Evolutionary conservation across 2,797 vertebrate species (phyloP), one percentile per base, ranked within the genome.

Genomic region (Neopelma chrysocephalum): DNA sequence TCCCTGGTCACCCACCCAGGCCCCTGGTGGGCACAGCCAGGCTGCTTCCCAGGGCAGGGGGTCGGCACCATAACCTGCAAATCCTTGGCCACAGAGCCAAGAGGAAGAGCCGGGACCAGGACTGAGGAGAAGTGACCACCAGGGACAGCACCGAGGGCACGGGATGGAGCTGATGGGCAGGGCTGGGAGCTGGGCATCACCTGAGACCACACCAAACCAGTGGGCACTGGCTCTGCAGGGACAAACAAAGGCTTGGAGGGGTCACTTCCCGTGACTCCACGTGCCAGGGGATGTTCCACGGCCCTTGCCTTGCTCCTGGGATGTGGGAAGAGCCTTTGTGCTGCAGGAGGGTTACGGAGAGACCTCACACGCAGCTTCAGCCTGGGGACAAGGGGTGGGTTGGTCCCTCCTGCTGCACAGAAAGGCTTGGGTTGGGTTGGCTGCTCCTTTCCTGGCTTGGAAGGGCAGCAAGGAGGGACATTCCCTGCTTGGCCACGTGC

Each of bases 31-130:
- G 38, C 68, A 73, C 40, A 61, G 29, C 20, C 23, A 61, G 60
- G 18, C 15, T 22, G 22, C 26, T 61, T 29, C 15, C 6, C 1
- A 0, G 21, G 16, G 12, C 15, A 27, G 25, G 32, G 72, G 20
- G 10, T 31, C n/a, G 23, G 12, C 11, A 2, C 32, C 56, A 25
- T 2, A 15, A 69, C 47, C 34, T 13, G 11, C 47, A 65, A 54
- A 69, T n/a, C 57, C 48, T 61, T 1, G 2, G 43, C 54, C 57
- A 15, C 42, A 32, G 32, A 77, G 56, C 29, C 76, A 27, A 56
- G 68, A 43, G 51, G 42, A 15, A 47, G 56, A 54, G 43, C 16
- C 79, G 48, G 65, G 23, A 34, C 2, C 0, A 0, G 72, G 36
- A 60, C 60, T 60, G 31, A 34, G 84, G 11, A 81, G 51, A 62